Conservation (phyloP, 2,888 invertebrate genomes). For the Philonicus albiceps region DNA sequence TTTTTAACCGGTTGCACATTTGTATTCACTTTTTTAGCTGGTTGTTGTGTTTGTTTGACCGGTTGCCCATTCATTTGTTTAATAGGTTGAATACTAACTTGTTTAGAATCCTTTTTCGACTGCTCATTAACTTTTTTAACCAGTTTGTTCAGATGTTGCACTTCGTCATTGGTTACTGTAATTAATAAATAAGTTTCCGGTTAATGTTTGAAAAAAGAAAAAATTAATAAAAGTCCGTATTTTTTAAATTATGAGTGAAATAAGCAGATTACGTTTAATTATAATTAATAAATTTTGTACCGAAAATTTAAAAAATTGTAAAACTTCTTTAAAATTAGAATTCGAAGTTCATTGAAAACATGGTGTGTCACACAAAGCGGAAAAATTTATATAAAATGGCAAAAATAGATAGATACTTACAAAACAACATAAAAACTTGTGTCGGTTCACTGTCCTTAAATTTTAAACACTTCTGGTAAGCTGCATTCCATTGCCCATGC, state of each 20-base stretch:
- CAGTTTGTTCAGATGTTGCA: neutral
- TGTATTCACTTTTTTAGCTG: neutral
- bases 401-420: neutral
- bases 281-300: too few species aligned
- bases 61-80: neutral
- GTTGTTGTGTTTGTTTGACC: neutral
- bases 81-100: neutral
- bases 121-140: neutral
- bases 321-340: too few species aligned
- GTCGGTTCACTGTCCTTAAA: neutral
- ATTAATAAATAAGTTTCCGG: neutral
- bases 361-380: too few species aligned
- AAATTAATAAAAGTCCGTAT: too few species aligned
- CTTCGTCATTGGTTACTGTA: conserved; percentile 6
- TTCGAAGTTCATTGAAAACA: too few species aligned
- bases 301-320: too few species aligned
- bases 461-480: neutral
- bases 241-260: too few species aligned
- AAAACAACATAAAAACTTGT: neutral
- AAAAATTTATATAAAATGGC: too few species aligned
- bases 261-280: too few species aligned
- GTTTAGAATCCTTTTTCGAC: neutral
- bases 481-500: neutral
- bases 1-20: neutral
- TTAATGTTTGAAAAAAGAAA: too few species aligned